These are phyloP conservation scores for Eulemur macaco DNA, from an alignment of 2,113 vertebrate genomes.

Conservation along the genomic window DNA sequence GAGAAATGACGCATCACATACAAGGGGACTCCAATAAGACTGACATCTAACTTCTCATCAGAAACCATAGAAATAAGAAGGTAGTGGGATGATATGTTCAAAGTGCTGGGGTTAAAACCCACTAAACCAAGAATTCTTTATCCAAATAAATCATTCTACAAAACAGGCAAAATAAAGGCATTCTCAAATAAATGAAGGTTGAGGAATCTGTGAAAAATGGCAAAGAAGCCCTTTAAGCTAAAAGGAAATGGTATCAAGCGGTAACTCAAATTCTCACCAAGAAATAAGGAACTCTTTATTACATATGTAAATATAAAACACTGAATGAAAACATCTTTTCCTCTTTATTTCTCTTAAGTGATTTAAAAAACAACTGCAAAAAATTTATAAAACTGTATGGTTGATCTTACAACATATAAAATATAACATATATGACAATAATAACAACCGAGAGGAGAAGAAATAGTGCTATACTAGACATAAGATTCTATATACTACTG, in stretches of 20 bases:
- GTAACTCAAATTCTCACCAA: conserved; percentile 17
- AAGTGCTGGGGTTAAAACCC: neutral
- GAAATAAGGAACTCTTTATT: neutral
- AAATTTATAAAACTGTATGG: neutral
- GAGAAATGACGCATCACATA: neutral
- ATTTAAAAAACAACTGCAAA: conserved; percentile 8
- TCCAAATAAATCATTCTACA: neutral
- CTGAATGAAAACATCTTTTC: neutral
- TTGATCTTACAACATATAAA: neutral
- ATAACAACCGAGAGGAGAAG: neutral
- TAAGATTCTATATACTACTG: neutral
- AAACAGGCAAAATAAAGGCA: conserved; percentile 43
- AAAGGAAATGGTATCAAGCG: neutral
- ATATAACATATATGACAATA: neutral
- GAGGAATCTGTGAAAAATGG: neutral
- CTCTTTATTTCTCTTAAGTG: neutral
- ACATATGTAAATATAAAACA: neutral
- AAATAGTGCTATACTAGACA: neutral
- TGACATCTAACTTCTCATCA: neutral
- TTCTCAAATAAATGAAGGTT: conserved; percentile 11
- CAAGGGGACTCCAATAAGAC: neutral
- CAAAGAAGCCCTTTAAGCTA: neutral
- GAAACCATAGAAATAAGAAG: neutral
- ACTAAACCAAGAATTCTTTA: conserved; percentile 36
- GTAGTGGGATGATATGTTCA: neutral